Conservation (phyloP, 2,888 invertebrate species). For the Cheilosia impressa region DNA sequence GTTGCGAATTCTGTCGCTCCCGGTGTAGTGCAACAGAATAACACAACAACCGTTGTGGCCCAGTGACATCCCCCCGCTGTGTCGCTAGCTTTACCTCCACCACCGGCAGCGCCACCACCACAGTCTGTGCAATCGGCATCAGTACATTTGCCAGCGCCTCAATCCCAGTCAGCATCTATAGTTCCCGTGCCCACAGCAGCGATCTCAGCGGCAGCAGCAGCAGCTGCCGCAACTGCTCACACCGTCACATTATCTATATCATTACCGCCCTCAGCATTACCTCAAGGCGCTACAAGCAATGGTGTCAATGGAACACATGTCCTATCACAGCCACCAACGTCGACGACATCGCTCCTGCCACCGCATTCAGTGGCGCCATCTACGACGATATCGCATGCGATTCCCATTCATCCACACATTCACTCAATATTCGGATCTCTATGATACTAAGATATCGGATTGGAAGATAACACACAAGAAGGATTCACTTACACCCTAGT, state of each 20-base stretch:
- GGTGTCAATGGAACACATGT: constrained; percentile 76
- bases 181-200: constrained; percentile 76
- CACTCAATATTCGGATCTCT: constrained; percentile 84
- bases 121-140: constrained; percentile 76
- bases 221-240: constrained; percentile 78
- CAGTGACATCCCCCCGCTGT: constrained; percentile 83
- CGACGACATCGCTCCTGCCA: constrained; percentile 65
- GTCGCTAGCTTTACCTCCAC: constrained; percentile 69
- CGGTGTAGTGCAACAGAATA: constrained; percentile 81
- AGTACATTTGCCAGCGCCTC: constrained; percentile 68
- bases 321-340: constrained; percentile 71
- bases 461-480: constrained; percentile 74
- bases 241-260: constrained; percentile 82
- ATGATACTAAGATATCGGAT: constrained; percentile 82
- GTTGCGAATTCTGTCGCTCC: constrained; percentile 82
- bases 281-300: constrained; percentile 77
- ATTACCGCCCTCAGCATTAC: constrained; percentile 80
- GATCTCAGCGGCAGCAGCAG: constrained; percentile 74
- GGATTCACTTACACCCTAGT: constrained; percentile 57
- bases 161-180: constrained; percentile 71
- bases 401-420: constrained; percentile 83
- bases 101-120: constrained; percentile 76
- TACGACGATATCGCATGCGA: constrained; percentile 81
- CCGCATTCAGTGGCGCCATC: constrained; percentile 75
- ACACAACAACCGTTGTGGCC: constrained; percentile 82